These are phyloP conservation scores for Corythornis cristatus DNA, from an alignment of 2,113 vertebrate genomes.

Conservation along the genomic window DNA sequence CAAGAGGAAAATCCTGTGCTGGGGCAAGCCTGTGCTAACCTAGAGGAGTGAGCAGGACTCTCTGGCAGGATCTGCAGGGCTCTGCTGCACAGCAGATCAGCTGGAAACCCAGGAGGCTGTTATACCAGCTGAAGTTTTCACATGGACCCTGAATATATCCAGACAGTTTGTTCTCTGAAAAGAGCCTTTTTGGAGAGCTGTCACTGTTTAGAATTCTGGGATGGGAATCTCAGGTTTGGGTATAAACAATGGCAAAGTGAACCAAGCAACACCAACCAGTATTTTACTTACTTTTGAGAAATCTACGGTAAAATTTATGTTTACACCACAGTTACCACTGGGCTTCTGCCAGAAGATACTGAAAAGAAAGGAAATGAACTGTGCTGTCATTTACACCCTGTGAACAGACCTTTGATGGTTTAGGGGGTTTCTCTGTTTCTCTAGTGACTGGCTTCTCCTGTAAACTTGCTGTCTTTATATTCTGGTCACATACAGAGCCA, in stretches of 20 bases:
- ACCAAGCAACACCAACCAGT: neutral
- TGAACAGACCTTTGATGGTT: conserved; percentile 32
- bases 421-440: conserved; percentile 13
- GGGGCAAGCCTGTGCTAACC: neutral
- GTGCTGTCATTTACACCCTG: conserved; percentile 15
- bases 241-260: neutral
- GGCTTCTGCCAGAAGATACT: conserved; percentile 9
- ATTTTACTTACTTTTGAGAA: neutral
- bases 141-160: neutral
- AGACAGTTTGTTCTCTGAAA: neutral
- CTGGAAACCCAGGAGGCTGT: neutral
- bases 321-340: conserved; percentile 12
- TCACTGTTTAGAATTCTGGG: neutral
- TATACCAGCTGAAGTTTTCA: neutral
- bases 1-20: neutral
- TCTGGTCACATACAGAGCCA: neutral
- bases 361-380: conserved; percentile 46
- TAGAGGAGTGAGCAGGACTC: neutral
- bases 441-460: conserved; percentile 25
- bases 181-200: neutral
- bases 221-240: neutral
- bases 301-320: conserved; percentile 5
- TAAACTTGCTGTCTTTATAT: conserved; percentile 21
- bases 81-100: neutral
- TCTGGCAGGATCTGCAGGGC: neutral